Base-by-base conservation (phyloP, 2,113 vertebrate species). In the Heterotilapia buettikoferi region DNA sequence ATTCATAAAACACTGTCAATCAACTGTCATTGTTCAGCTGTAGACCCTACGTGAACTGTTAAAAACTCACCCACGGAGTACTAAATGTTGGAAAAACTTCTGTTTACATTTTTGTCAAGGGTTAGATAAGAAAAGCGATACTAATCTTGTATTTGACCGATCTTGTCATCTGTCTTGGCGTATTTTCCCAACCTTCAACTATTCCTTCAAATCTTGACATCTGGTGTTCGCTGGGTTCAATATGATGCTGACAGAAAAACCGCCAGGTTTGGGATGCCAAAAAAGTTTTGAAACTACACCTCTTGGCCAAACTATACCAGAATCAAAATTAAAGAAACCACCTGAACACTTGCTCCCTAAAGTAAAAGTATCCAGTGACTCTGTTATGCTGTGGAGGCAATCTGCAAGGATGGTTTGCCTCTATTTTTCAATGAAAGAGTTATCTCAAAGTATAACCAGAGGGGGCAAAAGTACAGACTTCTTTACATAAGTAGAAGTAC, bases 371-470 rank as follows among this genome's bases (percentile, higher is more conserved):
- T 26, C 68, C 40, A 45, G 21, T 0, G 9, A 26, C 24, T 47
- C 40, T 18, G 68, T 26, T 76, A 1, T 76, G 68, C 6, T 76
- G 68, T 76, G 24, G 36, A 11, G 21, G 21, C 0, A 0, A 14
- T 6, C 38, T 73, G 63, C 33, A 12, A 36, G 3, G 11, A 71
- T 43, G n/a, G 66, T 16, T 1, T 26, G 21, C 21, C 40, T 73
- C 38, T 43, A 47, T 16, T 71, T 43, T n/a, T 45, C 7, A 71
- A 24, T 40, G 13, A 71, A 71, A 40, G 63, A 33, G 9, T 18
- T 31, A 0, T 2, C 14, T 59, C 18, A 63, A 63, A 63, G 31
- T 63, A 63, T 63, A n/a, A 63, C 31, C 1, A 0, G 31, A n/a
- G 61, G 61, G 9, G 31, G 31, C 6, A 66, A 66, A 66, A 66